Evolutionary conservation across 2,113 vertebrate genomes (phyloP).

Genomic region (Tylochromis polylepis): DNA sequence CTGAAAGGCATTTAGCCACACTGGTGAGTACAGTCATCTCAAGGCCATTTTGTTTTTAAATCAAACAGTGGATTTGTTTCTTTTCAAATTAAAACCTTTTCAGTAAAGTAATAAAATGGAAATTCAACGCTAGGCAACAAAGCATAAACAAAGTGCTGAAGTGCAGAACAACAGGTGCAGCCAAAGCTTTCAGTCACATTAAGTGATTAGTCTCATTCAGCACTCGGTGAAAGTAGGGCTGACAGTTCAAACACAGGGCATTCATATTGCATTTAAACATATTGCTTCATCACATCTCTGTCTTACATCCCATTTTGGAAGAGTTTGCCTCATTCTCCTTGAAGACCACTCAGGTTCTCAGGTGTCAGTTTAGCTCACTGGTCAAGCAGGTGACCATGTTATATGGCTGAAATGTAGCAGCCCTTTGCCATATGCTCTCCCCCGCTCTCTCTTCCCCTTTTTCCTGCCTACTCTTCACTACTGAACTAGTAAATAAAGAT

Average conservation of each 20-base stretch:
- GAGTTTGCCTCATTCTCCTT: neutral
- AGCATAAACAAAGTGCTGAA: neutral
- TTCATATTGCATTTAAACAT: neutral
- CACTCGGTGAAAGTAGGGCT: neutral
- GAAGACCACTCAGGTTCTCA: neutral
- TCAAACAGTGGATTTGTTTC: neutral
- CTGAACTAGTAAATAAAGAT: neutral
- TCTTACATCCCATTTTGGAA: neutral
- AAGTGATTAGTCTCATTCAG: neutral
- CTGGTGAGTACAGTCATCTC: neutral
- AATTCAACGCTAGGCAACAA: neutral
- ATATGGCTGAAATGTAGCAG: neutral
- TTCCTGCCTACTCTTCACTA: neutral
- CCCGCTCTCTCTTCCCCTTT: neutral
- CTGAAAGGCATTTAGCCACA: constrained; percentile 4
- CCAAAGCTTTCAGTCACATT: neutral
- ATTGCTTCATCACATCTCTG: neutral
- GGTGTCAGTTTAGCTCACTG: neutral
- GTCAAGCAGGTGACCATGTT: neutral
- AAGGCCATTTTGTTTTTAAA: neutral
- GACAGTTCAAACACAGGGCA: neutral
- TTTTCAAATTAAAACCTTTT: neutral
- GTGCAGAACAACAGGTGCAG: neutral
- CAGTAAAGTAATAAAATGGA: neutral
- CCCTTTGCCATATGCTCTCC: neutral